A percentile compares a stretch with the other conserved stretches of the same genome.
phyloP scores from a whole-genome alignment of 2,888 invertebrate genomes.

The Yponomeuta sedellus region DNA sequence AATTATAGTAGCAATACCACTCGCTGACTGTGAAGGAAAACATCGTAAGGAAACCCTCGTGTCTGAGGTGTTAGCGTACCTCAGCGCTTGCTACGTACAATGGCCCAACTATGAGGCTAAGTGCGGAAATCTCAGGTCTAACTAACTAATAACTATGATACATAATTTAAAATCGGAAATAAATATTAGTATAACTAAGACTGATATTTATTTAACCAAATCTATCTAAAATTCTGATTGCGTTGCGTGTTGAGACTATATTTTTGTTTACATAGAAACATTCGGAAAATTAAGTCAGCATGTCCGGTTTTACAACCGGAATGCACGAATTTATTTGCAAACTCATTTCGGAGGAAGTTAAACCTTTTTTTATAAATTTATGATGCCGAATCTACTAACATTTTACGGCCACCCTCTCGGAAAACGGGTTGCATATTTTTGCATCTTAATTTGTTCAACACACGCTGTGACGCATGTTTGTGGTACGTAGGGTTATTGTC shows the following conservation, averaged over 20 bases:
- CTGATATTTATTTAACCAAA: no score
- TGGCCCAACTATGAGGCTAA: no score
- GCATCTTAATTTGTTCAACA: slow-evolving; percentile 3
- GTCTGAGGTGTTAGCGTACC: no score
- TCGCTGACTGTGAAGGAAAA: no score
- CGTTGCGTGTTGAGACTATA: background rate
- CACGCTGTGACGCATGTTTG: background rate
- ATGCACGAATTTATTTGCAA: slow-evolving; percentile 7
- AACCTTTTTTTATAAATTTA: slow-evolving; percentile 1
- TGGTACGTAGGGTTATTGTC: background rate
- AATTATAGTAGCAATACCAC: no score
- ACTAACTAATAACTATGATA: no score
- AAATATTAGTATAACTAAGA: no score
- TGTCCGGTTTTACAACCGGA: slow-evolving; percentile 5
- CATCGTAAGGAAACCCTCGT: no score
- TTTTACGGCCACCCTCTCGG: background rate
- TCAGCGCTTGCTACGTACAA: no score
- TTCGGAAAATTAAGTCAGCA: background rate
- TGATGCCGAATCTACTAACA: background rate
- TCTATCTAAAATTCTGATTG: no score
- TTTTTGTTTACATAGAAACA: background rate
- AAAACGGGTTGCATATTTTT: slow-evolving; percentile 3
- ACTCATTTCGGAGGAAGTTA: background rate
- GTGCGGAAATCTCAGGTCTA: no score
- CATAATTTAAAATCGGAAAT: no score